Percentiles rank a stretch among this genome's conserved stretches.
Conservation (phyloP, 2,888 invertebrate species). For the Pachymerium ferrugineum region DNA sequence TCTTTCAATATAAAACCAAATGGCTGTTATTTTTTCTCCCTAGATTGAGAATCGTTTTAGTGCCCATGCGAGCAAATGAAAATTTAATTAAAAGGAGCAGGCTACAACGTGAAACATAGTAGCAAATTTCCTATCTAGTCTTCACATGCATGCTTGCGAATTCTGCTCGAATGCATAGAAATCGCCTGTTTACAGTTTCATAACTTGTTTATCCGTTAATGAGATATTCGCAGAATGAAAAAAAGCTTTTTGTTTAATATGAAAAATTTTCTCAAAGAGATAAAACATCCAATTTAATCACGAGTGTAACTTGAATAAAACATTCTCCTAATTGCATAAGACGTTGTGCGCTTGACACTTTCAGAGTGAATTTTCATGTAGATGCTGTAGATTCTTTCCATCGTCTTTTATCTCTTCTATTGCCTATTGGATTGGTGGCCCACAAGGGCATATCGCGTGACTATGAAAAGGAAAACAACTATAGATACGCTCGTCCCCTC, state of each 20-base stretch:
- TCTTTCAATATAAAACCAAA: slow-evolving; percentile 8
- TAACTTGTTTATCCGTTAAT: neutral
- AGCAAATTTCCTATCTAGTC: slow-evolving; percentile 3
- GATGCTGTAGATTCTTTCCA: neutral
- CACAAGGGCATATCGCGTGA: neutral
- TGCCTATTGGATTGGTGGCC: neutral
- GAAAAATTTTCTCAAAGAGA: neutral
- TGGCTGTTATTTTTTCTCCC: neutral
- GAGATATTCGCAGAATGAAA: neutral
- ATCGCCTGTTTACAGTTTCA: slow-evolving; percentile 4
- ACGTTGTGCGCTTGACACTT: neutral
- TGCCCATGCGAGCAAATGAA: slow-evolving; percentile 4
- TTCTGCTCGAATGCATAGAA: slow-evolving; percentile 4
- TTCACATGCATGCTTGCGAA: neutral
- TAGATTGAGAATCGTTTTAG: slow-evolving; percentile 9
- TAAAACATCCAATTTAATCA: neutral
- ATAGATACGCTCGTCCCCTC: neutral
- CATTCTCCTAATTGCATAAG: neutral
- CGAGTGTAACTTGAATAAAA: neutral
- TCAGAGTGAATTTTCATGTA: neutral
- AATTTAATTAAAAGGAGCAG: slow-evolving; percentile 1
- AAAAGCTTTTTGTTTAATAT: slow-evolving; percentile 3
- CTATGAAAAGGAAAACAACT: neutral
- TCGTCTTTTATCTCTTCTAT: neutral
- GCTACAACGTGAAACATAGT: slow-evolving; percentile 1